Evolutionary conservation across 2,888 invertebrate genomes (phyloP).

Genomic region (Meta bourneti): DNA sequence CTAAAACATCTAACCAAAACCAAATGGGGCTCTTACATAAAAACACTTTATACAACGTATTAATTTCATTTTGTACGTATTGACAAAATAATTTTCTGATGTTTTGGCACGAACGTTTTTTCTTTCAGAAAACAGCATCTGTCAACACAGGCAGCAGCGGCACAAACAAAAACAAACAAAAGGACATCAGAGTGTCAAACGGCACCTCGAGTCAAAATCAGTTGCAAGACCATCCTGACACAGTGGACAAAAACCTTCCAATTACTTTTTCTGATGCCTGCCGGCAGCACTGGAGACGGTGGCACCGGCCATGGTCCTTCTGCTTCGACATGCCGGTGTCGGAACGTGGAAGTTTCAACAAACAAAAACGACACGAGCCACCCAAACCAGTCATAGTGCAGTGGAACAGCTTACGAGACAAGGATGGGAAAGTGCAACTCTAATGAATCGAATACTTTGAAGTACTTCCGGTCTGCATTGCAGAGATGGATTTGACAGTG

Average conservation of each 20-base stretch:
- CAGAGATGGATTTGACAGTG: too few relatives aligned
- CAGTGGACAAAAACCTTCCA: neutral
- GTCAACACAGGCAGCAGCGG: constrained; percentile 63
- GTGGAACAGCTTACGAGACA: constrained; percentile 50
- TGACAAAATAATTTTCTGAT: too few relatives aligned
- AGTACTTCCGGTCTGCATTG: too few relatives aligned
- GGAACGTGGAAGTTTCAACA: neutral
- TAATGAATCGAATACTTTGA: too few relatives aligned
- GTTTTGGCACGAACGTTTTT: neutral
- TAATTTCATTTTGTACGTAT: too few relatives aligned
- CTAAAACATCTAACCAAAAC: too few relatives aligned
- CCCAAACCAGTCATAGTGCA: constrained; percentile 52
- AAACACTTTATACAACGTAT: too few relatives aligned
- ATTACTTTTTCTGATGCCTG: neutral
- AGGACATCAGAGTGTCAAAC: neutral
- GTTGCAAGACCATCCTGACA: neutral
- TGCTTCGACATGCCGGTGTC: constrained; percentile 65
- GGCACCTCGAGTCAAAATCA: neutral
- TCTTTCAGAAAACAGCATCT: constrained; percentile 62
- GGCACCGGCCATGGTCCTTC: constrained; percentile 62
- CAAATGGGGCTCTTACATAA: too few relatives aligned
- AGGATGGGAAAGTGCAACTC: neutral
- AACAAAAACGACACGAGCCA: neutral
- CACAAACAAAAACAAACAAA: constrained; percentile 37
- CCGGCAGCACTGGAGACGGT: constrained; percentile 47